phyloP scores from a whole-genome alignment of 1,140 invertebrate genomes.

The Achatina immaculata region DNA sequence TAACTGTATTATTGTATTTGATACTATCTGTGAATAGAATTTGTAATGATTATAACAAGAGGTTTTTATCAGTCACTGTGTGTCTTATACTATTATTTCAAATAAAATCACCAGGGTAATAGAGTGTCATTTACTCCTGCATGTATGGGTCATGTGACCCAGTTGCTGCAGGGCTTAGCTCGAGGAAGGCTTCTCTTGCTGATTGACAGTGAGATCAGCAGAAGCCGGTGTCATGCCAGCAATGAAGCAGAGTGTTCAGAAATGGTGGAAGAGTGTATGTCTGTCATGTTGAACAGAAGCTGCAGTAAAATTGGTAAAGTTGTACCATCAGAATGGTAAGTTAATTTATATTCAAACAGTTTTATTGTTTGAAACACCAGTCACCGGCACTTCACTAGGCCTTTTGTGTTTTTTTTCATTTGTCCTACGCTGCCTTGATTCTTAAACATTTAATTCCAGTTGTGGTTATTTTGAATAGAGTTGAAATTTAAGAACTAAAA shows the following conservation, averaged over 20 bases:
- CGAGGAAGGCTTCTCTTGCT: slow-evolving; percentile 14
- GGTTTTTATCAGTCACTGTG: background rate
- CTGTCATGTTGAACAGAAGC: background rate
- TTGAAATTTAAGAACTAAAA: too few species aligned
- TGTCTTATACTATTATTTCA: background rate
- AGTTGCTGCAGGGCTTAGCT: background rate
- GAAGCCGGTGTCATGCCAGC: background rate
- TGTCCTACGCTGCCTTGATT: too few species aligned
- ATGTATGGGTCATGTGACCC: slow-evolving; percentile 1
- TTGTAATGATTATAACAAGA: too few species aligned
- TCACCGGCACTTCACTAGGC: too few species aligned
- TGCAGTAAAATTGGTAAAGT: background rate
- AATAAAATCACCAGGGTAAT: background rate
- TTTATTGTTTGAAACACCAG: too few species aligned
- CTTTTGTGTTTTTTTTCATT: too few species aligned
- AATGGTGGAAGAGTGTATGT: background rate
- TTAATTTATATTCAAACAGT: background rate
- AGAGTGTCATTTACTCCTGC: background rate
- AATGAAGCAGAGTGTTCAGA: background rate
- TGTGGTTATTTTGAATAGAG: too few species aligned
- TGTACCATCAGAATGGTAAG: slow-evolving; percentile 13
- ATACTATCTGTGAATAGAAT: too few species aligned
- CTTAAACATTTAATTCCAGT: too few species aligned
- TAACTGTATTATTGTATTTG: too few species aligned
- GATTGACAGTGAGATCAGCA: background rate